Evolutionary conservation across 2,888 invertebrate genomes (phyloP), one percentile per base, ranked within the genome.

Genomic region (Drosophila emarginata): DNA sequence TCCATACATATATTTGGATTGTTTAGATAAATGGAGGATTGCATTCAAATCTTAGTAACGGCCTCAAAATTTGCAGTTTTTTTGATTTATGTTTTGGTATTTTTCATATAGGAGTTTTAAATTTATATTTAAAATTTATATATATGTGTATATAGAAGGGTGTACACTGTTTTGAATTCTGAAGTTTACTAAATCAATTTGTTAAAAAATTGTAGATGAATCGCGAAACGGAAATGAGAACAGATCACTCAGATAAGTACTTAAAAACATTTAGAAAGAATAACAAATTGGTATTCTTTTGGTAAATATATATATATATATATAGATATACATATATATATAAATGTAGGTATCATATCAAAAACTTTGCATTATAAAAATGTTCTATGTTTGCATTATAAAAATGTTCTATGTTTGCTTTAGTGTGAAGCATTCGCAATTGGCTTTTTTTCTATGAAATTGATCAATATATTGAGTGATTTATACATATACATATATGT

Each of bases 321-420:
- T 40, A 40, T 9, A 12, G 37, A 64, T 56, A 68, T 65, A 53
- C 50, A 53, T 69, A 69, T 68, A 63, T 40, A 6, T 23, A 50
- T 26, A n/a, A 39, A 70, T 71, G 58, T 61, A 32, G 32, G 2
- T 32, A 61, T 65, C 50, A 61, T 72, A 72, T 72, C 60, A 72
- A 72, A 72, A 60, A 14, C 23, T 52, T 72, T 63, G 37, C 65
- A 61, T 72, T 72, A 72, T 56, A 72, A 65, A 71, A 72, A 60
- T 37, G 37, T 57, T 28, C 56, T 36, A 12, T 26, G 1, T 37
- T 50, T 40, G 23, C 32, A 9, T 61, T 45, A 39, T n/a, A n/a
- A n/a, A 71, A 72, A 60, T 37, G 37, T 57, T 28, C 56, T 36
- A 12, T 26, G 1, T 37, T 50, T 40, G 23, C 32, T 12, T 61